Evolutionary conservation across 37 sponge, comb jelly and placozoan genomes (phyloP), one percentile per base, ranked within the genome.

Genomic region (Aplysina aerophoba): DNA sequence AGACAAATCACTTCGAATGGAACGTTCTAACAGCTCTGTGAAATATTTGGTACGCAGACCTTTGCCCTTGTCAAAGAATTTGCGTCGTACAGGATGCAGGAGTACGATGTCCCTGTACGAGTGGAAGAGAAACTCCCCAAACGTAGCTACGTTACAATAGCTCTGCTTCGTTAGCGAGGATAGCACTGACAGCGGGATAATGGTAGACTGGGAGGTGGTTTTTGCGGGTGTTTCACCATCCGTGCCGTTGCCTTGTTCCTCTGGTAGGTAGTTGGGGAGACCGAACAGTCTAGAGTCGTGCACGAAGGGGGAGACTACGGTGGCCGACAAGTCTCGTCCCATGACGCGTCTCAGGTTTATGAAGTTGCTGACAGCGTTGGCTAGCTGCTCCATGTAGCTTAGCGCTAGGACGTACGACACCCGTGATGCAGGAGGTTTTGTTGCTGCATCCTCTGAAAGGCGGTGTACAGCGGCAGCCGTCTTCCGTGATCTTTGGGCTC

Each of bases 351-450:
- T 15, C 11, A 75, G 53, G 24, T 40, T 39, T 15, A 75, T 5
- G 54, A 50, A 24, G 25, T 75, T 75, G 11, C 8, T 13, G 3
- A 75, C 11, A 37, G 25, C 78, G 24, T 75, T 50, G 20, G n/a
- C 53, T 2, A 75, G 40, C 14, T 75, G 54, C n/a, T 50, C 78
- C 44, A 53, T 50, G 54, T 75, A 75, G 54, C 78, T 75, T 8
- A 75, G 78, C 37, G 78, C 44, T 1, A 75, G 40, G 1, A 75
- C 37, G 78, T 50, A 75, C 24, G 78, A 75, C 13, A 13, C 13
- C 27, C 27, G 12, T 17, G n/a, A n/a, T n/a, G n/a, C n/a, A n/a
- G n/a, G n/a, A n/a, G n/a, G n/a, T n/a, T n/a, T n/a, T 44, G 50
- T 8, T 8, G 50, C 64, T 28, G 11, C 24, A 62, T 62, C 64